Conservation (phyloP, 2,797 vertebrate genomes). For the Cygnus olor region DNA sequence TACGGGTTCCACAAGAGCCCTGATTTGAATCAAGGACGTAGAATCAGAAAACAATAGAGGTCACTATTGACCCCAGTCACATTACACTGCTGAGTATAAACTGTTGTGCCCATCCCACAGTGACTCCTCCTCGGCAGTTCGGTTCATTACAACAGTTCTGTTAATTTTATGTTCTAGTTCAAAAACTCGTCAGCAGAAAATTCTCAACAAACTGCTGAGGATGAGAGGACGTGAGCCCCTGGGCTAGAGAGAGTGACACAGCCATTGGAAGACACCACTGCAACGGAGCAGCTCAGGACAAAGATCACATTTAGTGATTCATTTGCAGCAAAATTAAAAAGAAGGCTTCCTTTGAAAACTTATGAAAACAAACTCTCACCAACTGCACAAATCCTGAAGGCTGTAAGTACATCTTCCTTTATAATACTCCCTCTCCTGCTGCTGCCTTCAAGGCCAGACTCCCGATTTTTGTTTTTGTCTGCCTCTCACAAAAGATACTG, state of each 20-base stretch:
- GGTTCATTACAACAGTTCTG: background rate
- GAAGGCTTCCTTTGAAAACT: background rate
- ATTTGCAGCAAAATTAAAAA: background rate
- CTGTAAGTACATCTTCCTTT: background rate
- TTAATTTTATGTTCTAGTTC: background rate
- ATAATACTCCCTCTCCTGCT: slow-evolving; percentile 16
- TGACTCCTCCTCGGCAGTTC: background rate
- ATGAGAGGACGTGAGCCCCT: background rate
- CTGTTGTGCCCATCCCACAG: background rate
- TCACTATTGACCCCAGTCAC: background rate
- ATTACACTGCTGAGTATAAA: accelerated
- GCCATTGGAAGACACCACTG: background rate
- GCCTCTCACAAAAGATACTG: slow-evolving; percentile 26
- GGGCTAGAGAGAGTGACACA: background rate
- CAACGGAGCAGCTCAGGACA: background rate
- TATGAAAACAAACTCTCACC: background rate
- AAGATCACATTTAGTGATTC: background rate
- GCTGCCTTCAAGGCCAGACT: slow-evolving; percentile 38
- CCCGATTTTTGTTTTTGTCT: background rate
- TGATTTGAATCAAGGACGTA: background rate
- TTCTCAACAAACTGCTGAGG: background rate
- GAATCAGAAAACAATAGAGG: background rate
- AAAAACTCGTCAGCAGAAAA: background rate
- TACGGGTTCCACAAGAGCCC: too few relatives aligned
- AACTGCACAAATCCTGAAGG: background rate